Evolutionary conservation across 2,113 vertebrate species (phyloP).

Genomic region (Pica pica): DNA sequence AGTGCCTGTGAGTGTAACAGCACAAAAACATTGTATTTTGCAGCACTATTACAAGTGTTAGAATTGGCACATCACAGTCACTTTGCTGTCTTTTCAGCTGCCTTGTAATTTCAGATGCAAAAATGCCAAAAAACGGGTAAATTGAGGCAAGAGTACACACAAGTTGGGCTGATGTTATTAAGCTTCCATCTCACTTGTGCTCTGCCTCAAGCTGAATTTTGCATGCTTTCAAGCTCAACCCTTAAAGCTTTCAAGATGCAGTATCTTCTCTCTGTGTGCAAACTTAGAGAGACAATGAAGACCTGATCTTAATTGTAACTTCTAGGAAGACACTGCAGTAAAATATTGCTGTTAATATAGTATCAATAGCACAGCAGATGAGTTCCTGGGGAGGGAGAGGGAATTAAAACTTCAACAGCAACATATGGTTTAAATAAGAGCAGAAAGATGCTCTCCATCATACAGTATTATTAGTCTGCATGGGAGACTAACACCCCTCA

Average conservation of each 20-base stretch:
- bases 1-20: neutral
- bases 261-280: neutral
- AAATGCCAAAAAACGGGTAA: neutral
- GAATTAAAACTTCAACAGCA: neutral
- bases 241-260: neutral
- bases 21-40: no score
- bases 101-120: neutral
- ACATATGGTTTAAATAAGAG: slow-evolving; percentile 13
- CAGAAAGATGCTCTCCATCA: neutral
- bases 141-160: neutral
- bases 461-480: neutral
- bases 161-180: neutral
- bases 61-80: neutral
- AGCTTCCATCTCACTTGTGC: neutral
- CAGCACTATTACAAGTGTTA: neutral
- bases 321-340: neutral
- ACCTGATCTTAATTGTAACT: slow-evolving; percentile 10
- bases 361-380: neutral
- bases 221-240: neutral
- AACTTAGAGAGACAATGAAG: neutral
- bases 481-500: neutral
- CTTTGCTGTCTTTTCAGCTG: neutral
- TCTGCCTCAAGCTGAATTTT: neutral
- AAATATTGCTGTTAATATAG: neutral
- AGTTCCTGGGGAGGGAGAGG: neutral